Base-by-base conservation (phyloP, 2,113 vertebrate species). In the Zingel zingel region DNA sequence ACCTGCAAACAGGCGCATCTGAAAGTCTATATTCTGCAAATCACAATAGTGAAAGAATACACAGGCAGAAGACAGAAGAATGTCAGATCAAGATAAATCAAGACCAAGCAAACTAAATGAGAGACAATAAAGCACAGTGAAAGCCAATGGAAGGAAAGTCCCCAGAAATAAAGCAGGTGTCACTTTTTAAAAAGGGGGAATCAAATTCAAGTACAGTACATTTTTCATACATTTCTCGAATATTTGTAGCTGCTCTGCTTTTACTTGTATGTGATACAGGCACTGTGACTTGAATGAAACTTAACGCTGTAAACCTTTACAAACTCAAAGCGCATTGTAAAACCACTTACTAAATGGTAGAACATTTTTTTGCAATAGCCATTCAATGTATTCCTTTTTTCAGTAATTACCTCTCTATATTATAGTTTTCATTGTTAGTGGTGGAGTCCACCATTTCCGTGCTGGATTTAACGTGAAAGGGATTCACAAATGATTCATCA, bases 1-100 rank as follows among this genome's bases (percentile, higher is more conserved):
- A 96, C 95, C 95, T 96, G 94, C 89, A 89, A 96, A 95, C 54
- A 95, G 92, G 56, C 94, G 91, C 67, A 92, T 94, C 93, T 94
- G 94, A 94, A 94, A 95, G 91, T 95, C 95, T 94, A 95, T 87
- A 86, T 95, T 96, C 95, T 95, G 94, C 51, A 92, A 93, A 93
- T 93, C 88, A 94, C 79, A 94, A 89, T 6, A 79, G 79, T 53
- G 30, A 88, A 57, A 56, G 77, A 70, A 81, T 74, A 77, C 39
- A 90, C 43, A 84, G 45, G 82, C 68, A 87, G 27, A 53, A 87
- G 57, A 86, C 80, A 85, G 63, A 91, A 81, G 85, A n/a, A 51
- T 15, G 73, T 90, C 88, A 93, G 81, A 77, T 79, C 48, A 86
- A 50, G 47, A 74, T 18, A 4, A 7, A 66, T 75, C 23, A 62